Base-by-base conservation (phyloP, 2,113 vertebrate species). In the Bos javanicus region DNA sequence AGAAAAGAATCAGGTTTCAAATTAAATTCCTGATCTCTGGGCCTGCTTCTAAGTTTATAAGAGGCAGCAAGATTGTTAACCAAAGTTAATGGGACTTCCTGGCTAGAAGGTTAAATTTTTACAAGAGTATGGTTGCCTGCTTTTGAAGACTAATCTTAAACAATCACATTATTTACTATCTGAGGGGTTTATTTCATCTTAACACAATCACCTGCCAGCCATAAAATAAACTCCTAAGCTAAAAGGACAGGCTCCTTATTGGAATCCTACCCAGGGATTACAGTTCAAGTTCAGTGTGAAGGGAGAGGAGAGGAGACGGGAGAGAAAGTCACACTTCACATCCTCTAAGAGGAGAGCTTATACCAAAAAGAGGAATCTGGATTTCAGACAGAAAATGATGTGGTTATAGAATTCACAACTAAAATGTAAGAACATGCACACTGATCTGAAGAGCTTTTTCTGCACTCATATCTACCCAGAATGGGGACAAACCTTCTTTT, bases 81-180 rank as follows among this genome's bases (percentile, higher is more conserved):
- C 30, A 94, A 95, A 59, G 0, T 92, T 89, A 85, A 1, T 30
- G 25, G 94, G 91, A 97, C 62, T 95, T 97, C 80, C 95, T 97
- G 95, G 81, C 96, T 96, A 89, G 91, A 87, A 97, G 94, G 97
- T 98, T 98, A 98, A 98, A 97, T 95, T 96, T 97, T 98, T 97
- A 98, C 95, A 95, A 54, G 60, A 46, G 46, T 71, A 86, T 90
- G 39, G 95, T 56, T 93, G 94, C 95, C 90, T 94, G 90, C 97
- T 88, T 98, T 96, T 96, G 97, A 96, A 98, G 98, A 96, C 95
- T 98, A 95, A 91, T 95, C 98, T 92, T 98, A 95, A 97, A 98
- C 76, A 93, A 97, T 96, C 82, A 90, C 83, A 85, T 98, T 94
- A 97, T 98, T 98, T 97, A 98, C 78, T 97, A 98, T 94, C 76